A percentile compares a stretch with the other conserved stretches of the same genome.
These are phyloP conservation scores for Bettongia penicillata DNA, from an alignment of 2,113 vertebrate species.

Conservation along the genomic window DNA sequence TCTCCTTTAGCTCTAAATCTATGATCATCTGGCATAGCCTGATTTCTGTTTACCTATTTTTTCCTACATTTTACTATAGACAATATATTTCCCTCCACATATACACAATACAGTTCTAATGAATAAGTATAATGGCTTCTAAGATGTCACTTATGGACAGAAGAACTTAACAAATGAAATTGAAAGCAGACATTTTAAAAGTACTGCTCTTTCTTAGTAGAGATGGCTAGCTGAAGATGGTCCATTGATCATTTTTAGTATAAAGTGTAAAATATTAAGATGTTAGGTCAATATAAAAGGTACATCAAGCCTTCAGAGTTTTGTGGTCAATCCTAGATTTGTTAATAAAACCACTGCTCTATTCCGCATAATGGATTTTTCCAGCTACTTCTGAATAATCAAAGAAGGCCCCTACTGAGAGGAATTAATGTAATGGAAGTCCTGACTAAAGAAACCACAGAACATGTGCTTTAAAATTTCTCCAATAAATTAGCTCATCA, in stretches of 20 bases:
- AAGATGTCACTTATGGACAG: conserved; percentile 17
- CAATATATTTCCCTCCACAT: not conserved
- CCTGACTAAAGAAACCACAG: not conserved
- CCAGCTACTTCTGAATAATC: not conserved
- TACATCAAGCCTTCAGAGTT: not conserved
- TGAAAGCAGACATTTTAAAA: not conserved
- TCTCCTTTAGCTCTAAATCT: not conserved
- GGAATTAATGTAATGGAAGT: not conserved
- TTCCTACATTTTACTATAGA: not conserved
- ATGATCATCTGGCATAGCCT: not conserved
- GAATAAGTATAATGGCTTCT: conserved; percentile 44
- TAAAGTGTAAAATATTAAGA: not conserved
- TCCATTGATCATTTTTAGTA: not conserved
- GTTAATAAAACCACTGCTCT: not conserved
- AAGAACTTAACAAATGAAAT: not conserved
- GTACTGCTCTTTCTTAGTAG: not conserved
- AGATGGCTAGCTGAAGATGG: not conserved
- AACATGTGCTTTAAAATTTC: not conserved
- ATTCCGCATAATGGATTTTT: not conserved
- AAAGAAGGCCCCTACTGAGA: not conserved
- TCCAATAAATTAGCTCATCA: not conserved
- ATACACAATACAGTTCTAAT: not conserved
- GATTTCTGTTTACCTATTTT: not conserved
- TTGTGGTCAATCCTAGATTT: not conserved
- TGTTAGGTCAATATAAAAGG: not conserved